A percentile compares a stretch with the other conserved stretches of the same genome.
Conservation (phyloP, 2,113 vertebrate genomes). For the Herpailurus yagouaroundi region DNA sequence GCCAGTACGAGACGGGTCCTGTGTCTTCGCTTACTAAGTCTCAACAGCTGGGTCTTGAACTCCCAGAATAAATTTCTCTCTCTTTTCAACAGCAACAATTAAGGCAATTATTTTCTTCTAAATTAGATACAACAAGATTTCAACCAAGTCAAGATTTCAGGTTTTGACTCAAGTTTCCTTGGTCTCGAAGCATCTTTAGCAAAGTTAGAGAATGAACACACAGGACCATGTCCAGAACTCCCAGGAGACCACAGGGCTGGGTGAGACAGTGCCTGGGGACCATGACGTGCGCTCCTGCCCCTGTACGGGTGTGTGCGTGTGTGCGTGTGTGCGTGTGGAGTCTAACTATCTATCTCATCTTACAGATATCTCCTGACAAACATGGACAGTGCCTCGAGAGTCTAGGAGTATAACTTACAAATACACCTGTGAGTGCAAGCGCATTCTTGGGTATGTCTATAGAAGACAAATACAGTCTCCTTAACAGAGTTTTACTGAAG, state of each 20-base stretch:
- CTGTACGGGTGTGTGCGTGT: background rate
- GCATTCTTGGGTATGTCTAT: fast-evolving
- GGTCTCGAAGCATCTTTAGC: background rate
- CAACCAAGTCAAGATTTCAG: background rate
- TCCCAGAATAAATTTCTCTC: background rate
- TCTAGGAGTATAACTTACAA: background rate
- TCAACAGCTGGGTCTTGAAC: background rate
- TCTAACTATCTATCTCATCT: background rate
- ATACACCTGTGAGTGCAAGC: background rate
- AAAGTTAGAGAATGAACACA: background rate
- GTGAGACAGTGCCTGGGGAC: background rate
- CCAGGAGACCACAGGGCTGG: fast-evolving
- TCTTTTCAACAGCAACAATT: background rate
- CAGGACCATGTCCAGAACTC: background rate
- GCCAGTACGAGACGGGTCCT: background rate
- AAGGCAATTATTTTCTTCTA: conserved; percentile 6
- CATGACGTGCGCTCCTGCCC: fast-evolving
- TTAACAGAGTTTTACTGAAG: fast-evolving
- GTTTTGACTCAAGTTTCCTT: background rate
- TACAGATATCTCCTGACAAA: background rate
- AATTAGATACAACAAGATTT: background rate
- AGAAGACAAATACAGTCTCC: fast-evolving
- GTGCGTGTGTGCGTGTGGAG: too few relatives aligned
- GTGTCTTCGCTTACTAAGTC: background rate
- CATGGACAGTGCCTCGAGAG: background rate